A percentile compares a stretch with the other conserved stretches of the same genome.
These are phyloP conservation scores for Phyllopteryx taeniolatus DNA, from an alignment of 2,113 vertebrate species.

Conservation along the genomic window DNA sequence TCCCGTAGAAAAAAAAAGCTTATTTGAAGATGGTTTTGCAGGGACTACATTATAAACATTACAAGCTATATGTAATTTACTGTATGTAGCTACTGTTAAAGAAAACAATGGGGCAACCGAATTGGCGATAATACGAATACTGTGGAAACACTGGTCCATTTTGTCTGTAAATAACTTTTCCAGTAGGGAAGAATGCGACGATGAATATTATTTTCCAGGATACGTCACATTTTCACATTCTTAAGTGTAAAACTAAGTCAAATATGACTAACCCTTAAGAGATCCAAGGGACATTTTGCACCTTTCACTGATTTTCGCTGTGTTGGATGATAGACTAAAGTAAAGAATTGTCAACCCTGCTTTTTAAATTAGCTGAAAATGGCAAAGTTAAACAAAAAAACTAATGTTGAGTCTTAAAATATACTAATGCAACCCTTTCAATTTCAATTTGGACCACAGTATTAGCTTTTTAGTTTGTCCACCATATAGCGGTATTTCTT, in stretches of 20 bases:
- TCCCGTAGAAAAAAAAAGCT: background rate
- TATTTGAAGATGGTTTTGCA: background rate
- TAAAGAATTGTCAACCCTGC: too few relatives aligned
- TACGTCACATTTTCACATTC: too few relatives aligned
- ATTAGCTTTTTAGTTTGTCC: background rate
- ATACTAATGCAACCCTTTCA: background rate
- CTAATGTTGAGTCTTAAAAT: too few relatives aligned
- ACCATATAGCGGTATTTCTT: background rate
- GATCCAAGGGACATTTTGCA: background rate
- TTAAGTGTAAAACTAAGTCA: background rate
- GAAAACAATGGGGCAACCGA: background rate
- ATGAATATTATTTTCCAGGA: too few relatives aligned
- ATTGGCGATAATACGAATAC: background rate
- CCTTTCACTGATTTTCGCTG: too few relatives aligned
- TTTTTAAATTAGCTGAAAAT: too few relatives aligned
- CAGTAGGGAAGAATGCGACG: background rate
- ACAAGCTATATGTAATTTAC: background rate
- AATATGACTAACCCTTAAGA: background rate
- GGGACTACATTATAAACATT: background rate
- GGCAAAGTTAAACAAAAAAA: too few relatives aligned
- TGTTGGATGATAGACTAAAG: too few relatives aligned
- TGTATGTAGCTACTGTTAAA: background rate
- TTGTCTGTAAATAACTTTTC: background rate
- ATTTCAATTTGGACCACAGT: background rate
- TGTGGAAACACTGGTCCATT: background rate